A percentile compares a stretch with the other conserved stretches of the same genome.
Evolutionary conservation across 2,113 vertebrate genomes (phyloP).

Genomic region (Alces alces): DNA sequence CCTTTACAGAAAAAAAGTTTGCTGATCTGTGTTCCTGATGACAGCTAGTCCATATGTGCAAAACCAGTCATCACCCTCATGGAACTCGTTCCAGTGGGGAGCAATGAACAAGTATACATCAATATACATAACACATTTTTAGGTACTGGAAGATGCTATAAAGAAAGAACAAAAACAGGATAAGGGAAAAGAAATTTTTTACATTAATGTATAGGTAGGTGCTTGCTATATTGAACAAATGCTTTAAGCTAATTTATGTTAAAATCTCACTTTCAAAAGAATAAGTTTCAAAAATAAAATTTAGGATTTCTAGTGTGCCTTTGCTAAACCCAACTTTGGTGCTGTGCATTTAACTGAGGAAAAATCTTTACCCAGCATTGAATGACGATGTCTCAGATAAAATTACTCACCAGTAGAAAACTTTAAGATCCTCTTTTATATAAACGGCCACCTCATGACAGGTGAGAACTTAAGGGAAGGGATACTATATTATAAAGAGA

Average conservation of each 20-base stretch:
- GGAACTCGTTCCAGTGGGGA: not conserved
- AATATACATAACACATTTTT: not conserved
- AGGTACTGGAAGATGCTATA: not conserved
- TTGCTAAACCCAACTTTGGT: not conserved
- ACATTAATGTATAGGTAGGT: not conserved
- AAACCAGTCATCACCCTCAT: not conserved
- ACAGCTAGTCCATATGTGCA: not conserved
- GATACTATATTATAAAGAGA: not conserved
- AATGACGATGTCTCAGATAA: not conserved
- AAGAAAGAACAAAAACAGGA: not conserved
- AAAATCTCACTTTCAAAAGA: not conserved
- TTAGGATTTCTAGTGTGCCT: not conserved
- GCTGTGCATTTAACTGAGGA: not conserved
- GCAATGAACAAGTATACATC: not conserved
- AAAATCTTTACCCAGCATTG: not conserved
- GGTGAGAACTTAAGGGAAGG: not conserved
- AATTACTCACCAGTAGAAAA: not conserved
- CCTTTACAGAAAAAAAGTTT: not conserved
- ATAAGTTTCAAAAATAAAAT: not conserved
- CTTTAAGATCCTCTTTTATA: not conserved
- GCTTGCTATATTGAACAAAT: not conserved
- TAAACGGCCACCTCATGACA: not conserved
- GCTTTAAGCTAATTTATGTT: not conserved
- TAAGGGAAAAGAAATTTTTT: not conserved
- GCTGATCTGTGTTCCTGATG: not conserved